A percentile compares a stretch with the other conserved stretches of the same genome.
These are phyloP conservation scores for Antrozous pallidus DNA, from an alignment of 2,797 vertebrate species.

Conservation along the genomic window DNA sequence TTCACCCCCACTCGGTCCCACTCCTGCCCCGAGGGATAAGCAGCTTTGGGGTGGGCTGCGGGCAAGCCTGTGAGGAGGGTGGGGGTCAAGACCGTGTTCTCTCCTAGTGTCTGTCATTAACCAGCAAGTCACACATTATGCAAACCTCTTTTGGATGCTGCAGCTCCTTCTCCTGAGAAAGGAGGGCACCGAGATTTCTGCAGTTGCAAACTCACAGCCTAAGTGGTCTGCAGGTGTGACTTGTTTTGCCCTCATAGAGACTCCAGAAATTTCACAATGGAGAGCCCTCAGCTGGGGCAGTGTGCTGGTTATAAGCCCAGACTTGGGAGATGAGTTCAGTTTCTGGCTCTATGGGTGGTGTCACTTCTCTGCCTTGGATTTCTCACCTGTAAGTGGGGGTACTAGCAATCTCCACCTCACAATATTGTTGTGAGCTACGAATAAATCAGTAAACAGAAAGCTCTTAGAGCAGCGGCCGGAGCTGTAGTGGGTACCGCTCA, in stretches of 20 bases:
- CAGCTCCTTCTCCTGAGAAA: background rate
- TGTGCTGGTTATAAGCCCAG: background rate
- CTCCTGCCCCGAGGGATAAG: background rate
- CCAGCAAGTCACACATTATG: background rate
- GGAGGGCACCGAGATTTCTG: background rate
- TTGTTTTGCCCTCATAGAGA: background rate
- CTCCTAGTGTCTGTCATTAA: background rate
- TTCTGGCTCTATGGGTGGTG: background rate
- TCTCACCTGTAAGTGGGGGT: background rate
- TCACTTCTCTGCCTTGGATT: background rate
- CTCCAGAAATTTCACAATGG: background rate
- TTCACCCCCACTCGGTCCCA: too few relatives aligned
- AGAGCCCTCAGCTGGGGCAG: background rate
- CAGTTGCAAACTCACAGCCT: background rate
- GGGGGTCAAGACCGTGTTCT: background rate
- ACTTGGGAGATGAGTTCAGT: background rate
- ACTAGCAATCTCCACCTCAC: background rate
- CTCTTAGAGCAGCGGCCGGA: background rate
- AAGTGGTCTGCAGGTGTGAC: background rate
- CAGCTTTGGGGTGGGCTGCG: accelerated
- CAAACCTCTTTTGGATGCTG: background rate
- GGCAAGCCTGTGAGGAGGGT: background rate
- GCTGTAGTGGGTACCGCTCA: too few relatives aligned
- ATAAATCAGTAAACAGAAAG: background rate
- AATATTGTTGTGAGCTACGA: background rate